Percentiles rank a stretch among this genome's conserved stretches.
phyloP scores from a whole-genome alignment of 2,113 vertebrate species.

The Stigmatopora nigra region DNA sequence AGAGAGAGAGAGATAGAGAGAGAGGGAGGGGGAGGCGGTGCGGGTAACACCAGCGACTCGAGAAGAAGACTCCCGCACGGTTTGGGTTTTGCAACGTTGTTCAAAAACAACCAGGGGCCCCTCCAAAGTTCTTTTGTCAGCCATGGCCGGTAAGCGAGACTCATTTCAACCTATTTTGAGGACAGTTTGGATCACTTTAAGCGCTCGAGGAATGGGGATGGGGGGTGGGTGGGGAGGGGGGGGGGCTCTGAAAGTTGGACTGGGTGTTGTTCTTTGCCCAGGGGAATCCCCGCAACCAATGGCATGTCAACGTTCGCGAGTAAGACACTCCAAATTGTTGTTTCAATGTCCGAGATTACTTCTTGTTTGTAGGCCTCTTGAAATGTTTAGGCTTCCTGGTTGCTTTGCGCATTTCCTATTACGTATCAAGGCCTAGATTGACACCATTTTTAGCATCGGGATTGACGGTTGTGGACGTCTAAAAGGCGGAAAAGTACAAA shows the following conservation, averaged over 20 bases:
- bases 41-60: slow-evolving; percentile 9
- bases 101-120: not conserved
- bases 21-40: slow-evolving; percentile 14
- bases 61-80: not conserved
- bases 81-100: slow-evolving; percentile 7
- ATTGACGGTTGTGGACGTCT: too few species aligned
- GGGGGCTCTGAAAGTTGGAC: slow-evolving; percentile 2
- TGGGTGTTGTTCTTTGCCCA: slow-evolving; percentile 43
- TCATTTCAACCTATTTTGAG: not conserved
- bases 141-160: slow-evolving; percentile 61
- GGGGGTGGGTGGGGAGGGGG: not conserved
- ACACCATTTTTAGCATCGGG: not conserved
- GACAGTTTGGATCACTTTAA: not conserved
- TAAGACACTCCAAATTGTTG: too few species aligned
- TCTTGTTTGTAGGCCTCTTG: too few species aligned
- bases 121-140: not conserved
- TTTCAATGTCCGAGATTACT: too few species aligned
- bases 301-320: slow-evolving; percentile 11
- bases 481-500: too few species aligned
- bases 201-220: too few species aligned
- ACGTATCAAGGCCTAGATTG: not conserved
- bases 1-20: not conserved
- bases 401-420: not conserved
- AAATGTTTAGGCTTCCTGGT: not conserved
- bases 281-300: slow-evolving; percentile 50